Conservation (phyloP, 2,113 vertebrate genomes). For the Hypanus sabinus region DNA sequence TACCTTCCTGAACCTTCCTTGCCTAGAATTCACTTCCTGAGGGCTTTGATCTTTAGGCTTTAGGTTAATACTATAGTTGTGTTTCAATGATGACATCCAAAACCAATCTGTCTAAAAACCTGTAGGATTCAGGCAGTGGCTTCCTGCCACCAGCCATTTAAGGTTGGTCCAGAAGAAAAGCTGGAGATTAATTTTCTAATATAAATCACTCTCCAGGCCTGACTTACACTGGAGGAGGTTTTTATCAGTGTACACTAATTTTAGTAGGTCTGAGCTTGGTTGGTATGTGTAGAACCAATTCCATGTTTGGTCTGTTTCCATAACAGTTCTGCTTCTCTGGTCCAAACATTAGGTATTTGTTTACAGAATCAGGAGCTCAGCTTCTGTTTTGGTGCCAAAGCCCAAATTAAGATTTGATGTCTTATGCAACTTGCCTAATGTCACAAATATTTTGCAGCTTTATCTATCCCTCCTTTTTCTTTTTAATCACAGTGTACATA, state of each 20-base stretch:
- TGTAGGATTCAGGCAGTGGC: neutral
- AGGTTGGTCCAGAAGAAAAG: neutral
- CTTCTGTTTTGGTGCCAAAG: neutral
- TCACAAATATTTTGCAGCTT: conserved; percentile 1
- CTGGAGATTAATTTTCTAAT: neutral
- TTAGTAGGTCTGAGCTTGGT: no score
- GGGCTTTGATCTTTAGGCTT: neutral
- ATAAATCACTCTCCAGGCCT: neutral
- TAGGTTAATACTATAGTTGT: neutral
- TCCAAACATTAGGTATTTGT: conserved; percentile 4
- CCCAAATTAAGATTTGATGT: conserved; percentile 23
- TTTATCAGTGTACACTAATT: neutral
- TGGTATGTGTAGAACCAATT: neutral
- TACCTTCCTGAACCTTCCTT: neutral
- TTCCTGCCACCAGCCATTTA: neutral
- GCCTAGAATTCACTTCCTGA: neutral
- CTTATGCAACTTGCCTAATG: neutral
- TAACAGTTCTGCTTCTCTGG: neutral
- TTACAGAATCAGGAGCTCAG: neutral
- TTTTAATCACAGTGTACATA: conserved; percentile 15
- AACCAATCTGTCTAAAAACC: neutral
- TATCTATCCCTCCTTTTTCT: neutral
- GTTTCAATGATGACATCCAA: neutral
- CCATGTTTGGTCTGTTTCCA: conserved; percentile 2
- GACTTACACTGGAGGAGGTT: neutral